A percentile compares a stretch with the other conserved stretches of the same genome.
Conservation (phyloP, 2,888 invertebrate species). For the Epinotia brunnichana region DNA sequence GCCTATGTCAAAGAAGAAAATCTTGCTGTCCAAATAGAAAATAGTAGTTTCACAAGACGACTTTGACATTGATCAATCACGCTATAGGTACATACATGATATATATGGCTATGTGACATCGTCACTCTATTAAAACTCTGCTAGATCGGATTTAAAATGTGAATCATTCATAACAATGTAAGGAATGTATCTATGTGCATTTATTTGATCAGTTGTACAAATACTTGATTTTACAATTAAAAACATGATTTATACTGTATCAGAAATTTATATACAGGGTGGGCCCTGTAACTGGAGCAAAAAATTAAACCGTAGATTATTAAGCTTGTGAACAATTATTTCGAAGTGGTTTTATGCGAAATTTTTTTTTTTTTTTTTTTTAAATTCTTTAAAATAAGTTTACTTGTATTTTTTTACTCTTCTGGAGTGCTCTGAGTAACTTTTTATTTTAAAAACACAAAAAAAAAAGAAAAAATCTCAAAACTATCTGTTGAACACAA, state of each 20-base stretch:
- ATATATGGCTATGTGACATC: not conserved
- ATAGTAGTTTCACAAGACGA: not conserved
- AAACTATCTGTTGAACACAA: too few species aligned
- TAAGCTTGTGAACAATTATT: too few species aligned
- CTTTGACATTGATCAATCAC: not conserved
- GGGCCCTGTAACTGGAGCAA: too few species aligned
- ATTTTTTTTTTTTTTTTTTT: too few species aligned
- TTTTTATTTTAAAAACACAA: too few species aligned
- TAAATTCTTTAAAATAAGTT: too few species aligned
- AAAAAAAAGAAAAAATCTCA: too few species aligned
- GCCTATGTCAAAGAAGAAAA: not conserved
- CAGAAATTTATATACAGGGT: not conserved
- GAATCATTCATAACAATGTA: not conserved
- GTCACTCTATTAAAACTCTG: not conserved
- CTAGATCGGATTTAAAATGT: not conserved
- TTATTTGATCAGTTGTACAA: constrained; percentile 25
- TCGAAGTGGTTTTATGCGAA: too few species aligned
- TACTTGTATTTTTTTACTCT: too few species aligned
- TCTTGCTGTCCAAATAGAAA: not conserved
- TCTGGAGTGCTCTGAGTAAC: too few species aligned
- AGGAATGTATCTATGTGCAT: not conserved
- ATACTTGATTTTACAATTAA: constrained; percentile 35
- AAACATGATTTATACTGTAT: constrained; percentile 39
- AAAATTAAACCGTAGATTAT: too few species aligned
- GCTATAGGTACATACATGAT: not conserved